Evolutionary conservation across 2,888 invertebrate genomes (phyloP), one percentile per base, ranked within the genome.

Genomic region (Coleophora flavipennella): DNA sequence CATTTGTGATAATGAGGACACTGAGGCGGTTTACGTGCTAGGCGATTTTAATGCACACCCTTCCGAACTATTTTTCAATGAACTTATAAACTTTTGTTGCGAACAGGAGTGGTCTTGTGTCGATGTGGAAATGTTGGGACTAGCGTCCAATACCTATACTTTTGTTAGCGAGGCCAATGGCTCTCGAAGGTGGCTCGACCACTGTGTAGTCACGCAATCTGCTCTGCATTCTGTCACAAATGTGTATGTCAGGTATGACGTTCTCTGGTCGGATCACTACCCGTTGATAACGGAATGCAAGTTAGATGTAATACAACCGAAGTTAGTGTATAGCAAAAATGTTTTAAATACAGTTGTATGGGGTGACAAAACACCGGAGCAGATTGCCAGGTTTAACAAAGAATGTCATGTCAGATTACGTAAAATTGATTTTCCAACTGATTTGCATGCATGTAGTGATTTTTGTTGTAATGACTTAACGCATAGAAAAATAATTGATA

Each of bases 91-190:
- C 27, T 42, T 42, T 39, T 42, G 38, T 33, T 2, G 10, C 1
- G 42, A 42, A 10, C 38, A 35, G 9, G n/a, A 20, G 8, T 42
- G 42, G 42, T 28, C 28, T 1, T 42, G 42, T 42, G 29, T 20
- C 11, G 39, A 42, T 29, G 27, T 39, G 2, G 39, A 42, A 8
- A 33, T 28, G 32, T 25, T 39, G 25, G 39, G 42, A 9, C 13
- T 37, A 10, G 11, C 36, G 12, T 40, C 40, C 11, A 28, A 33
- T 28, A 29, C n/a, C 10, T 34, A 33, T 13, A 38, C 38, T 9
- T 38, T 33, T 33, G 28, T 38, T 9, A 38, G 38, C 14, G 33
- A 38, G 25, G 29, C 29, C n/a, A 7, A 29, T 11, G 29, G 29
- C 4, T 29, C n/a, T 8, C 4, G 9, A 11, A 34, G 37, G n/a